These are phyloP conservation scores for Cliona cf. orientalis DNA, from an alignment of 37 sponge, comb jelly and placozoan species.

Conservation along the genomic window DNA sequence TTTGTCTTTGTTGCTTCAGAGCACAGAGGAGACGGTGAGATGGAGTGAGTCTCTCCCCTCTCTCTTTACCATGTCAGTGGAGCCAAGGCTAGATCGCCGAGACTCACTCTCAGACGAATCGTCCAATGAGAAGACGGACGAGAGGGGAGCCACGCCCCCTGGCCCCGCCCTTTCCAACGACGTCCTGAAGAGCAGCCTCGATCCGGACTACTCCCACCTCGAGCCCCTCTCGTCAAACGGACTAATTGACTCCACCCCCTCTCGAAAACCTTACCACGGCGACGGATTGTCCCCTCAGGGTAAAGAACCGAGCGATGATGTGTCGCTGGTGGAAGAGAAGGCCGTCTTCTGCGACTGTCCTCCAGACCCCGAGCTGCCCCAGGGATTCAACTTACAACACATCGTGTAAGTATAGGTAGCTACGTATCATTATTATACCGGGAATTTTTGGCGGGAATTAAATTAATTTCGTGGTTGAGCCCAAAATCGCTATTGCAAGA, in stretches of 20 bases:
- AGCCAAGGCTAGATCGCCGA: not conserved
- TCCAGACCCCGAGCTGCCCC: conserved; percentile 86
- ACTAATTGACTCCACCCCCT: not conserved
- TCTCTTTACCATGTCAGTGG: conserved; percentile 6
- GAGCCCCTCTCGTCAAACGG: conserved; percentile 1
- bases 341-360: conserved; percentile 85
- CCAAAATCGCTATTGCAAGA: too few relatives aligned
- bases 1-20: not conserved
- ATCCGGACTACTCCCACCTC: not conserved
- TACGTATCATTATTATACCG: conserved; percentile 4
- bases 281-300: not conserved
- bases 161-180: not conserved
- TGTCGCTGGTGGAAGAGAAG: not conserved
- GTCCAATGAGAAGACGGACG: conserved; percentile 9
- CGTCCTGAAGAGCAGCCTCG: not conserved
- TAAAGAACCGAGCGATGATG: not conserved
- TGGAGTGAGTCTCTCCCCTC: conserved; percentile 46
- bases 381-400: conserved; percentile 51
- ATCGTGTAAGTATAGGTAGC: conserved; percentile 70
- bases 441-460: not conserved
- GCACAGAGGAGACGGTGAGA: not conserved
- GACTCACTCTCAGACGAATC: conserved; percentile 6
- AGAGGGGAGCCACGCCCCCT: conserved; percentile 28
- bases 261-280: not conserved
- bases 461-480: too few relatives aligned